phyloP scores from a whole-genome alignment of 2,888 invertebrate genomes.

The Syrista parreyssii region DNA sequence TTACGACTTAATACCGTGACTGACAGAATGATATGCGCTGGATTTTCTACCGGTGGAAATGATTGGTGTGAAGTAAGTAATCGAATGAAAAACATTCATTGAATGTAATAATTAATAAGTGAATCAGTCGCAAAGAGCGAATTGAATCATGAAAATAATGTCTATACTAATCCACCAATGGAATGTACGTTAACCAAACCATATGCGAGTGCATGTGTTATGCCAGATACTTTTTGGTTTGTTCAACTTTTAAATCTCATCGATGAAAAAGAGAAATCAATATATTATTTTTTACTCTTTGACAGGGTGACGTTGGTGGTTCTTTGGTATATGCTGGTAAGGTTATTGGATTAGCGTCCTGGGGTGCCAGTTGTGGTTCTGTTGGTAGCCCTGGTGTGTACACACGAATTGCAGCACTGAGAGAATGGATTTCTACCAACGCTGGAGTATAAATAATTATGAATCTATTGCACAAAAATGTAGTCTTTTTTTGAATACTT shows the following conservation, averaged over 20 bases:
- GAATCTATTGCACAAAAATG: neutral
- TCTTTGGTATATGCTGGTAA: constrained; percentile 12
- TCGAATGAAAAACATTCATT: neutral
- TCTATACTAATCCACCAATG: neutral
- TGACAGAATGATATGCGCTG: constrained; percentile 67
- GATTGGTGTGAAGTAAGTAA: constrained; percentile 11
- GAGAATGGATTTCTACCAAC: constrained; percentile 11
- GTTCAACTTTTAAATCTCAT: neutral
- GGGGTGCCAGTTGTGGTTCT: constrained; percentile 13
- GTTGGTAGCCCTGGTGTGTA: constrained; percentile 11
- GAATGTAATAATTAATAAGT: neutral
- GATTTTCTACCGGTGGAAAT: constrained; percentile 18
- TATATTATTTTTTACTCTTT: neutral
- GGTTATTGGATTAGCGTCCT: constrained; percentile 15
- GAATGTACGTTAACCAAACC: too few relatives aligned
- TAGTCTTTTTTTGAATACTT: too few relatives aligned
- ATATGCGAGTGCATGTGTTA: too few relatives aligned
- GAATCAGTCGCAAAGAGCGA: neutral
- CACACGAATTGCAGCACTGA: constrained; percentile 6
- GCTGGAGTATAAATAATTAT: constrained; percentile 7
- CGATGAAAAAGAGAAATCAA: neutral
- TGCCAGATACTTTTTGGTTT: neutral
- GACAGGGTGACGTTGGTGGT: constrained; percentile 15
- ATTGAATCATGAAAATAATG: neutral
- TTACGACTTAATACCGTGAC: constrained; percentile 60